A percentile compares a stretch with the other conserved stretches of the same genome.
Evolutionary conservation across 1,140 invertebrate genomes (phyloP).

Genomic region (Phymastichus coffea): DNA sequence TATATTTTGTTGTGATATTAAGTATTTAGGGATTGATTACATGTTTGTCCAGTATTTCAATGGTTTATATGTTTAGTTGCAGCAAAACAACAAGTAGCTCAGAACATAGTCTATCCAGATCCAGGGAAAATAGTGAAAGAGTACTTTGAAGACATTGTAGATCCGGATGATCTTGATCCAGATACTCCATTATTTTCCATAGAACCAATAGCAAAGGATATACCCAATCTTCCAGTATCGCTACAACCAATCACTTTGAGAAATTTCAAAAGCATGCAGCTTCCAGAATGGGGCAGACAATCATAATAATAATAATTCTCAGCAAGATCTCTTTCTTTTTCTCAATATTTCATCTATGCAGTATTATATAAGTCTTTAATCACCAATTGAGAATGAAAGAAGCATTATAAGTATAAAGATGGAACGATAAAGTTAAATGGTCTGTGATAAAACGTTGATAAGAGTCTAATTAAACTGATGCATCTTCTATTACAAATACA

Average conservation of each 20-base stretch:
- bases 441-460: too few species aligned
- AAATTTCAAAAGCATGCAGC: constrained; percentile 53
- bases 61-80: constrained; percentile 41
- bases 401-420: too few species aligned
- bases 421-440: too few species aligned
- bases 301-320: not conserved
- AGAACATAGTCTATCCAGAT: constrained; percentile 28
- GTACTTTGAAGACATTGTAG: constrained; percentile 38
- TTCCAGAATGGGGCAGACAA: constrained; percentile 60
- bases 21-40: not conserved
- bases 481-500: too few species aligned
- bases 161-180: constrained; percentile 17
- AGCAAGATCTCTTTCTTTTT: too few species aligned
- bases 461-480: too few species aligned
- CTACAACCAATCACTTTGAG: constrained; percentile 58
- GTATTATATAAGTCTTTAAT: too few species aligned
- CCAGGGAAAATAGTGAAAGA: constrained; percentile 39
- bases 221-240: constrained; percentile 62
- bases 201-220: constrained; percentile 37
- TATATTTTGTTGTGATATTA: constrained; percentile 40
- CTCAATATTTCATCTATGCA: too few species aligned
- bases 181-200: too few species aligned
- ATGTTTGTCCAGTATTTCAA: not conserved
- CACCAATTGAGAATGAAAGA: too few species aligned
- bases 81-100: constrained; percentile 27